Percentiles rank a stretch among this genome's conserved stretches.
These are phyloP conservation scores for Canis aureus DNA, from an alignment of 2,113 vertebrate species.

Conservation along the genomic window DNA sequence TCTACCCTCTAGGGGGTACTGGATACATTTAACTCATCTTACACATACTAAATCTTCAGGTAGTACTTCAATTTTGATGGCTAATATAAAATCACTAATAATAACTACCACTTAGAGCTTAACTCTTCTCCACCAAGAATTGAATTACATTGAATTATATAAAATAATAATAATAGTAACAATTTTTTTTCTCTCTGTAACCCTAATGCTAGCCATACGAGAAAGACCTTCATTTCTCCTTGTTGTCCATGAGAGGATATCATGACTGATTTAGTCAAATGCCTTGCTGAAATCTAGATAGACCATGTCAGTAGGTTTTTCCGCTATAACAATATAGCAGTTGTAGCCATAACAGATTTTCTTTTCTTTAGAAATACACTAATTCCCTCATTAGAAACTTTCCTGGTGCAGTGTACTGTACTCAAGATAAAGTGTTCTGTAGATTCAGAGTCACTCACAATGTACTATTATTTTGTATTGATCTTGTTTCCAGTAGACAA, in stretches of 20 bases:
- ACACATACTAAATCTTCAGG: not conserved
- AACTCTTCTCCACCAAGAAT: not conserved
- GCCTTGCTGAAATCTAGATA: not conserved
- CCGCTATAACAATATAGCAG: not conserved
- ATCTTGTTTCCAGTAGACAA: conserved; percentile 63
- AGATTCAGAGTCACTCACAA: not conserved
- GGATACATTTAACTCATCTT: not conserved
- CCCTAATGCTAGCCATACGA: not conserved
- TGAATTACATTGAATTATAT: not conserved
- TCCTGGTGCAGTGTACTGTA: not conserved
- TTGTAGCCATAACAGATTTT: not conserved
- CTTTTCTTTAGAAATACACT: not conserved
- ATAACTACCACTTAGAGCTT: not conserved
- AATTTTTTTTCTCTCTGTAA: not conserved
- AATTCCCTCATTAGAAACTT: conserved; percentile 36
- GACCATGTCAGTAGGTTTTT: not conserved
- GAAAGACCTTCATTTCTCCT: not conserved
- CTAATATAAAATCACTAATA: not conserved
- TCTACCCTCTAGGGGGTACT: not conserved
- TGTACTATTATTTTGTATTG: conserved; percentile 56
- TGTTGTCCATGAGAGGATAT: not conserved
- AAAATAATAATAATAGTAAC: not conserved
- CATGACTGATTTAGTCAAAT: not conserved
- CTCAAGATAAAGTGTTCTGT: conserved; percentile 12
- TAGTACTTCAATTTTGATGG: not conserved